Percentiles rank a stretch among this genome's conserved stretches.
These are phyloP conservation scores for Charanyca ferruginea DNA, from an alignment of 2,888 invertebrate species.

Conservation along the genomic window DNA sequence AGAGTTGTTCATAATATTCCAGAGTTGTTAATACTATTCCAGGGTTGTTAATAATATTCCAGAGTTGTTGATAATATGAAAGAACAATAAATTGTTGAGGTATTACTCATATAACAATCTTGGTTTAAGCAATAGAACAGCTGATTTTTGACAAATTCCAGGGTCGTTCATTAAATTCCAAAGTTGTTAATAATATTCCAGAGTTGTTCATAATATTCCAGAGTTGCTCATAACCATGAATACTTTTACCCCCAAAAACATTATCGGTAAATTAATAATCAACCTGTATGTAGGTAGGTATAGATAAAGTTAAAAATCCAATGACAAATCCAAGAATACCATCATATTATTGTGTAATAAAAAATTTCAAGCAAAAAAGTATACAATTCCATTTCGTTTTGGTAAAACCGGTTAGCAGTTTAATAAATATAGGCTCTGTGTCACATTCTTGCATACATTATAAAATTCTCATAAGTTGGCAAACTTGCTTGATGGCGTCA, in stretches of 20 bases:
- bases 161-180: no score
- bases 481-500: conserved; percentile 14
- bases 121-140: not conserved
- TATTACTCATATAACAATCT: conserved; percentile 72
- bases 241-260: no score
- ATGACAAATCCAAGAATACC: not conserved
- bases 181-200: no score
- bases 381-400: not conserved
- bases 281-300: no score
- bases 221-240: no score
- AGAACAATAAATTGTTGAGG: conserved; percentile 78
- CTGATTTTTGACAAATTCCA: not conserved
- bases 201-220: no score
- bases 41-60: no score
- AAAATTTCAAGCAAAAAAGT: not conserved
- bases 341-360: not conserved
- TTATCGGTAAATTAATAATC: no score
- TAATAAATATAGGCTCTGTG: conserved; percentile 4
- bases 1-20: no score
- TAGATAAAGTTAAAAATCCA: no score
- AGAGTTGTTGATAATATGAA: no score
- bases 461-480: not conserved
- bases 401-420: conserved; percentile 17
- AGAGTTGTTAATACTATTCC: no score
- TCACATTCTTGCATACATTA: conserved; percentile 39